A percentile compares a stretch with the other conserved stretches of the same genome.
These are phyloP conservation scores for Drosophila arizonae DNA, from an alignment of 1,140 invertebrate genomes.

Conservation along the genomic window DNA sequence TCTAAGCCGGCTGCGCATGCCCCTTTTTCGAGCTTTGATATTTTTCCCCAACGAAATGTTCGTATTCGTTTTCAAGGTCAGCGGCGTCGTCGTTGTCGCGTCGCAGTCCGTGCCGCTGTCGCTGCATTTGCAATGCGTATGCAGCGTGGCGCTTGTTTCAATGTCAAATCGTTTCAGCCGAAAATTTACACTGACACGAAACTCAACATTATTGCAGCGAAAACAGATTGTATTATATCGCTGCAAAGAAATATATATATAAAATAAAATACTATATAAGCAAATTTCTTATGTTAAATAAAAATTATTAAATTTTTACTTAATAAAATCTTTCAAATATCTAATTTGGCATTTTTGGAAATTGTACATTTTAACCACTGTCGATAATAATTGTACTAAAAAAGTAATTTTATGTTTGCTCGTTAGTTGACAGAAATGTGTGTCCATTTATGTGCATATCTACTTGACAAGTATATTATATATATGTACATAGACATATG, in stretches of 20 bases:
- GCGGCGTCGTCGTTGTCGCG: slow-evolving; percentile 22
- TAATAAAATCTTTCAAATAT: too few species aligned
- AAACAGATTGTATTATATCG: background rate
- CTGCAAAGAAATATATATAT: too few species aligned
- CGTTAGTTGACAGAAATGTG: background rate
- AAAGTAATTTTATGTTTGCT: background rate
- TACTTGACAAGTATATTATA: background rate
- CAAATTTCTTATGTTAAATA: too few species aligned
- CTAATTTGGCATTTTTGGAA: background rate
- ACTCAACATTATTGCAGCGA: background rate
- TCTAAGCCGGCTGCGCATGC: slow-evolving; percentile 54
- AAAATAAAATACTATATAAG: too few species aligned
- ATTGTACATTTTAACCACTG: background rate
- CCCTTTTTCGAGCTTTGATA: slow-evolving; percentile 4
- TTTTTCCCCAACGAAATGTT: slow-evolving; percentile 8
- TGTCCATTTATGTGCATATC: background rate
- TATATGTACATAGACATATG: background rate
- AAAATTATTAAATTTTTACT: too few species aligned
- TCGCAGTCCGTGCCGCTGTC: slow-evolving; percentile 9
- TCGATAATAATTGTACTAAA: background rate
- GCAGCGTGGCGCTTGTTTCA: slow-evolving; percentile 42
- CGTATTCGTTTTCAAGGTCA: slow-evolving; percentile 62
- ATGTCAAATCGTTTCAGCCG: slow-evolving; percentile 30
- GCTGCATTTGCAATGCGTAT: slow-evolving; percentile 68
- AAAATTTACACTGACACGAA: slow-evolving; percentile 5